Conservation (phyloP, 2,113 vertebrate species). For the Calyptommatus sinebrachiatus region DNA sequence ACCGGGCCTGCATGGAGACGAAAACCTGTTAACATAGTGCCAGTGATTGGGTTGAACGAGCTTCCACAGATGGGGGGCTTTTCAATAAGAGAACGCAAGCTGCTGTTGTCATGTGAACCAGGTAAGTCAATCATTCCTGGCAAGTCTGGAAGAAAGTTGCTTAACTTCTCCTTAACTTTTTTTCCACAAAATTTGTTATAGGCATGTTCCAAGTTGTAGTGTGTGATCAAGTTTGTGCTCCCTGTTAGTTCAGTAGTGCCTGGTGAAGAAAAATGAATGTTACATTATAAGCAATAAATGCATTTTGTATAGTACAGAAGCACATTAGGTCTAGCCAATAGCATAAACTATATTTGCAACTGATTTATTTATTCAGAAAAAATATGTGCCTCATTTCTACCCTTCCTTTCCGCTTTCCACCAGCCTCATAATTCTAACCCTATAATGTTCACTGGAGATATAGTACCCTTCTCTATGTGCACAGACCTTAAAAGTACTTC, state of each 20-base stretch:
- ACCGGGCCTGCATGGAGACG: slow-evolving; percentile 94
- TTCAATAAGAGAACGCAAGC: slow-evolving; percentile 91
- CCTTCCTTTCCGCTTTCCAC: too few species aligned
- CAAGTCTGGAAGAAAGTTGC: slow-evolving; percentile 95
- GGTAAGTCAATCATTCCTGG: slow-evolving; percentile 97
- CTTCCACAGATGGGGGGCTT: slow-evolving; percentile 93
- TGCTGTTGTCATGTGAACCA: slow-evolving; percentile 92
- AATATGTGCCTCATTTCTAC: neutral
- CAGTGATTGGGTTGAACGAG: slow-evolving; percentile 92
- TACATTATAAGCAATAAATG: neutral
- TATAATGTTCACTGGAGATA: too few species aligned
- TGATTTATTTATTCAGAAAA: neutral
- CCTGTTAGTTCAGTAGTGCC: slow-evolving; percentile 92
- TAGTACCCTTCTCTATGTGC: neutral
- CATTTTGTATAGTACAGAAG: neutral
- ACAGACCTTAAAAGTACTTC: neutral
- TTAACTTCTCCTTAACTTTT: slow-evolving; percentile 98
- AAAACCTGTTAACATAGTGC: slow-evolving; percentile 91
- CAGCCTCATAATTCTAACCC: too few species aligned
- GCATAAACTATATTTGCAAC: neutral
- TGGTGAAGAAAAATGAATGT: slow-evolving; percentile 48
- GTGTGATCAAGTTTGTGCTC: slow-evolving; percentile 95
- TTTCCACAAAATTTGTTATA: slow-evolving; percentile 98
- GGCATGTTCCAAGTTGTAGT: slow-evolving; percentile 94
- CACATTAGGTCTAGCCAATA: neutral